Evolutionary conservation across 2,113 vertebrate species (phyloP), one percentile per base, ranked within the genome.

Genomic region (Erythrolamprus reginae): DNA sequence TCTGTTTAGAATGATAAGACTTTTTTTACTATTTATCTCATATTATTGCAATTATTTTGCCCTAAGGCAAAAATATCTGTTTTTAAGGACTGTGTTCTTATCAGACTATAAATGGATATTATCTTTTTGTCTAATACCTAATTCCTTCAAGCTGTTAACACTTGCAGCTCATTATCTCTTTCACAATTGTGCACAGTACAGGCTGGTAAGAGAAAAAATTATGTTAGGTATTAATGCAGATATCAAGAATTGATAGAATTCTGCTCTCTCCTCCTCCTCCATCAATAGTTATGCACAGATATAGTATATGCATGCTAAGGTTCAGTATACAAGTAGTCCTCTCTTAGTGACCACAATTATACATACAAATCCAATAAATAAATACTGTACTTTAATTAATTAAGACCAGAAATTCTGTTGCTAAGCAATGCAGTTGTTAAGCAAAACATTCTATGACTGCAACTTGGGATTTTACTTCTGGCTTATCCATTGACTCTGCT

Each of bases 21-120:
- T 89, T 89, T 61, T 90, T 2, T 45, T 90, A 52, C 24, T 70
- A 51, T 26, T 45, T 70, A 26, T 42, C n/a, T 87, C 53, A 24
- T 88, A 82, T 89, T 88, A 82, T 89, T 89, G 88, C 21, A 77
- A 2, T 45, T 82, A 92, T 48, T 89, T 91, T 92, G 13, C 8
- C 89, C 56, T 89, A 58, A 92, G 55, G 47, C 13, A 82, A 87
- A 1, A 89, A 42, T 48, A 19, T 1, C 53, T 0, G 13, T 21
- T 0, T 21, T 82, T 55, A 86, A 38, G 48, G 17, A 0, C 0
- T 47, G 61, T 82, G 10, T 47, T 0, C 7, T 89, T 90, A 90
- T 89, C 77, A n/a, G 51, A 91, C 65, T 88, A 90, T 77, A 89
- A 92, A 84, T 50, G 88, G 15, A 0, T 12, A 42, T n/a, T 82